Conservation (phyloP, 2,113 vertebrate genomes). For the Trematomus loennbergii region DNA sequence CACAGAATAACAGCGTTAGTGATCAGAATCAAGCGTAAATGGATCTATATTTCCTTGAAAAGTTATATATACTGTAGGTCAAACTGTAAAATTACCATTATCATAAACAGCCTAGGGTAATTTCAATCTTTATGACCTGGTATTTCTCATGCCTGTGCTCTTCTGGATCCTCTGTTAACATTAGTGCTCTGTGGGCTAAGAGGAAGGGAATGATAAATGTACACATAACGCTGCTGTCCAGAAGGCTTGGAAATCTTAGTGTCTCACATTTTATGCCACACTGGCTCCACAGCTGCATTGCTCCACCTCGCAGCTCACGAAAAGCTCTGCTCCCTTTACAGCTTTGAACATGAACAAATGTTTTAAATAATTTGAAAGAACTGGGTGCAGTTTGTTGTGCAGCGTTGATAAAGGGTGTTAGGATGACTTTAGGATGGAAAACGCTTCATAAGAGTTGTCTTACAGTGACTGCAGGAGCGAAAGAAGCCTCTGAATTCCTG, state of each 20-base stretch:
- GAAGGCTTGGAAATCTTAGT: neutral
- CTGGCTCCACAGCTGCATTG: neutral
- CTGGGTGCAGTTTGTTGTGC: neutral
- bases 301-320: neutral
- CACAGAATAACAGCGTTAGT: neutral
- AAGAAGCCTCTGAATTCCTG: slow-evolving; percentile 3
- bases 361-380: neutral
- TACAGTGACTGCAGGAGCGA: slow-evolving; percentile 22
- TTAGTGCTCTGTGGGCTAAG: neutral
- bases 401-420: neutral
- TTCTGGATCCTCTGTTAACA: neutral
- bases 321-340: neutral
- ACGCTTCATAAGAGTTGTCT: neutral
- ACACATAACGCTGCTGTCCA: neutral
- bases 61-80: neutral
- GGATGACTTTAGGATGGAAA: neutral
- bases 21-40: neutral
- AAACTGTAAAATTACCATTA: neutral
- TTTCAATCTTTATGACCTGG: neutral
- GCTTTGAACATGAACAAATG: neutral
- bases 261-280: neutral
- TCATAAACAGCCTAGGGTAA: neutral
- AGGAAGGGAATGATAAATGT: neutral
- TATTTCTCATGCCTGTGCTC: neutral
- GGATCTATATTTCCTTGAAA: neutral